Base-by-base conservation (phyloP, 1,140 invertebrate species). In the Gonioctena quinquepunctata region DNA sequence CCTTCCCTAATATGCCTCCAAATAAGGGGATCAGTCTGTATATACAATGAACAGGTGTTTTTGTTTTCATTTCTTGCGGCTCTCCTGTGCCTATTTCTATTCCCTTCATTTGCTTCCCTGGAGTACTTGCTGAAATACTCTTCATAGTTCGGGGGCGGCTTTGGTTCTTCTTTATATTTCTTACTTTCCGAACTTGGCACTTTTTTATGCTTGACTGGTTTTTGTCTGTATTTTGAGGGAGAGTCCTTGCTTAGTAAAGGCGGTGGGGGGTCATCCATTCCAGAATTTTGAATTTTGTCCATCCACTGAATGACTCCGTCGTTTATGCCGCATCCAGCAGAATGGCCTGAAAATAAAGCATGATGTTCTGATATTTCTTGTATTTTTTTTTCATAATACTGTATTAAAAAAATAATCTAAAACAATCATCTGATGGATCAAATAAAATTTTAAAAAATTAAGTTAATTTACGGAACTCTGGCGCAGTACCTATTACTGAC, bases 21-120 rank as follows among this genome's bases (percentile, higher is more conserved):
- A 79, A 99, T 93, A 68, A 97, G 90, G 70, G 97, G 96, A 88
- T 99, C 97, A 8, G 97, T 98, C 85, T 98, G 96, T 82, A 99
- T 96, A 82, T 96, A 99, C 13, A 99, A 89, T 26, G 95, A 96
- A 83, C 96, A 99, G 23, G 93, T 94, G 81, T 94, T 94, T 70
- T 88, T 90, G 79, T 91, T 90, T 77, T 91, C 90, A 75, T 90
- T 90, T 42, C 72, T 72, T 8, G 79, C 75, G 21, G 79, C 80
- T 59, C 81, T 73, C 66, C 73, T 79, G 59, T 72, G 68, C 28
- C 86, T 82, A 26, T 71, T 80, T 73, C 87, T 85, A 68, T 83
- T 83, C 70, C 82, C 83, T 65, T 87, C 86, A 76, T 91, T 91
- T 28, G 89, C 90, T 75, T 90, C 88, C 69, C 86, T 86, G 6